Evolutionary conservation across 2,113 vertebrate genomes (phyloP).

Genomic region (Cyanistes caeruleus): DNA sequence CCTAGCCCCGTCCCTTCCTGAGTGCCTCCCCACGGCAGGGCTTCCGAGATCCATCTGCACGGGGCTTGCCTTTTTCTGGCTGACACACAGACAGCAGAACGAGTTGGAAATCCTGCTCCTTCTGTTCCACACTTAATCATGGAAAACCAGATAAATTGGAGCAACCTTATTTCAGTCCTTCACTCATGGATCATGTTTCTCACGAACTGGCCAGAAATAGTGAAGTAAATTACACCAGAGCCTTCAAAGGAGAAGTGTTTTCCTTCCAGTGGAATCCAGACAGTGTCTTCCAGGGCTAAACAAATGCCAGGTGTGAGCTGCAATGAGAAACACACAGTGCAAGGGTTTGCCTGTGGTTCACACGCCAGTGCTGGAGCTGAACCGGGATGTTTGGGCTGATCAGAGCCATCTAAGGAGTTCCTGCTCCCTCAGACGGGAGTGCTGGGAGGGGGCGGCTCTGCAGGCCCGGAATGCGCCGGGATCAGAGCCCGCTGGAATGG

Average conservation of each 20-base stretch:
- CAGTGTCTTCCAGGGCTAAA: neutral
- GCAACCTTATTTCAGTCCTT: conserved; percentile 15
- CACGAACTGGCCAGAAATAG: neutral
- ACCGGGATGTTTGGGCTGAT: neutral
- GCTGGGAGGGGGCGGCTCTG: neutral
- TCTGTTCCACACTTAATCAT: neutral
- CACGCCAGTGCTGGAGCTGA: neutral
- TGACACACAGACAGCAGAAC: neutral
- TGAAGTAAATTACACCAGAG: neutral
- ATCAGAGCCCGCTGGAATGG: neutral
- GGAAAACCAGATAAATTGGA: neutral
- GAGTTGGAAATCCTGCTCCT: neutral
- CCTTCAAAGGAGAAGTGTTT: conserved; percentile 43
- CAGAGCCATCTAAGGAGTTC: conserved; percentile 8
- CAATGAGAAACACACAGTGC: neutral
- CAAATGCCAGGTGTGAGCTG: neutral
- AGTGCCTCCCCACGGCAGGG: neutral
- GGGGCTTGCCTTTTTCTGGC: neutral
- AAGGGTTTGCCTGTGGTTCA: conserved; percentile 2
- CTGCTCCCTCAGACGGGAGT: neutral
- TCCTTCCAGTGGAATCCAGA: neutral
- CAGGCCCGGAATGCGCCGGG: neutral
- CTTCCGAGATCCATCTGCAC: neutral
- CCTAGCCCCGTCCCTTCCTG: neutral
- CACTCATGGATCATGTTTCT: neutral